Base-by-base conservation (phyloP, 2,113 vertebrate species). In the Garra rufa region DNA sequence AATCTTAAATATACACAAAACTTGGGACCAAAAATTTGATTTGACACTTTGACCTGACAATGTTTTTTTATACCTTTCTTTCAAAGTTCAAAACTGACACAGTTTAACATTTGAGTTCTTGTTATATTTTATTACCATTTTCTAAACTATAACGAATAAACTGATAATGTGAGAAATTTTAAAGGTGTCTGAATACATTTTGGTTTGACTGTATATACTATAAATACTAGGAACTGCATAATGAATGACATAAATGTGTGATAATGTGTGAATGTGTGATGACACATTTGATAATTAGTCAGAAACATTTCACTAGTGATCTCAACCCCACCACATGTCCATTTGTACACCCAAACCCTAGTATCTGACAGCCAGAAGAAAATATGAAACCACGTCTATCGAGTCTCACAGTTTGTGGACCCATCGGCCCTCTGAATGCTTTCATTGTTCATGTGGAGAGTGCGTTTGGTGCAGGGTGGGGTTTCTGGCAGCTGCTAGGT, bases 401-500 rank as follows among this genome's bases (percentile, higher is more conserved):
- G 57, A 41, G 75, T 10, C 48, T 30, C 69, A 52, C 44, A 81
- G 69, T 43, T 46, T 50, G 30, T 65, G 74, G 46, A 83, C 59
- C 69, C 83, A 28, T 28, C 43, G 70, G 74, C 48, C n/a, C 63
- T 79, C 83, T 89, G 83, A 89, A 89, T 78, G 86, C 81, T 21
- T 38, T 70, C 63, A 88, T 88, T 88, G 89, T 88, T 70, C 57
- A 30, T 43, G 85, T 79, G 81, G 73, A 46, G 63, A 34, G 81
- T 34, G 81, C 3, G 19, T 14, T 52, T 46, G 46, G 71, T 65
- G 69, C 50, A 34, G 82, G 65, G 82, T 15, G 78, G 38, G 67
- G 79, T 61, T 77, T 81, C 82, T 88, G 85, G 82, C 82, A 85
- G 86, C 85, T 78, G 79, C 48, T 50, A 85, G 77, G 78, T 86